Evolutionary conservation across 2,888 invertebrate genomes (phyloP), one percentile per base, ranked within the genome.

Genomic region (Quadriops clusia): DNA sequence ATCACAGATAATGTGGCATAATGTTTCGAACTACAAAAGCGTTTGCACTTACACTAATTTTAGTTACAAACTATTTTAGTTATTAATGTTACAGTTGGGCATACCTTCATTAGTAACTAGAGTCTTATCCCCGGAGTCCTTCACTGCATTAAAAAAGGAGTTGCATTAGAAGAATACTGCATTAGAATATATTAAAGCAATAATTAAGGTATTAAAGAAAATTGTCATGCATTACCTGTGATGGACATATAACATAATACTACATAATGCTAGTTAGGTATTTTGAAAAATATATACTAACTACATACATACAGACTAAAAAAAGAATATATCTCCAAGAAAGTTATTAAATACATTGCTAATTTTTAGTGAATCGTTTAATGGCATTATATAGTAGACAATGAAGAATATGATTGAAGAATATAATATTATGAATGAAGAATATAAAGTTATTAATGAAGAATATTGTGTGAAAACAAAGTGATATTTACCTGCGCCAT

Each of bases 401-500:
- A n/a, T n/a, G n/a, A n/a, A n/a, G n/a, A n/a, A n/a, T n/a, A n/a
- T n/a, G n/a, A n/a, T n/a, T n/a, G n/a, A n/a, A n/a, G n/a, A n/a
- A n/a, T n/a, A n/a, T n/a, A n/a, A n/a, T n/a, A n/a, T n/a, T n/a
- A n/a, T n/a, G n/a, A n/a, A n/a, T n/a, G n/a, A n/a, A n/a, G n/a
- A n/a, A n/a, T n/a, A n/a, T n/a, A n/a, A n/a, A n/a, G n/a, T n/a
- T n/a, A n/a, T n/a, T n/a, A n/a, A n/a, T n/a, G n/a, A n/a, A n/a
- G n/a, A n/a, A n/a, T n/a, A n/a, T n/a, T n/a, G n/a, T n/a, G n/a
- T n/a, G n/a, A n/a, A n/a, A n/a, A n/a, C n/a, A n/a, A n/a, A n/a
- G n/a, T n/a, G n/a, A 47, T 53, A 64, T 58, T 63, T 65, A 78
- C 78, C 76, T 67, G 71, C 72, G 34, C 68, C 69, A 43, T 72